Conservation (phyloP, 2,888 invertebrate species). For the Cyclophora albipunctata region DNA sequence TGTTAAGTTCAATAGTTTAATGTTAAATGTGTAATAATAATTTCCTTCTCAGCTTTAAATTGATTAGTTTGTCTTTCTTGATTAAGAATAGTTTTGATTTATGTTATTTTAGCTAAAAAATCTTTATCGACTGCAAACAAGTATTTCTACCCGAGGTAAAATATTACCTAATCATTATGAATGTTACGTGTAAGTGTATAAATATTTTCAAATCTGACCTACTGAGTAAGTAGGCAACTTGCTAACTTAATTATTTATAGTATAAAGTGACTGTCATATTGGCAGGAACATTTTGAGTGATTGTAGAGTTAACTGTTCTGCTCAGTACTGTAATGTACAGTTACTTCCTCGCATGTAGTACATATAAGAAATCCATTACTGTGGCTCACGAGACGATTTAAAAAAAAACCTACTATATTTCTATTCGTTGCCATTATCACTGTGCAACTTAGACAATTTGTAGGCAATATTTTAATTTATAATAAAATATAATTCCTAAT, state of each 20-base stretch:
- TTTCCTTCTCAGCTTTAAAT: not conserved
- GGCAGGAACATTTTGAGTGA: constrained; percentile 30
- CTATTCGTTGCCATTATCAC: constrained; percentile 27
- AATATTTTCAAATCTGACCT: not conserved
- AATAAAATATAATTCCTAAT: constrained; percentile 37
- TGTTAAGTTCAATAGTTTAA: constrained; percentile 1
- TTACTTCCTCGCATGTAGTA: constrained; percentile 56
- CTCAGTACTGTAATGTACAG: constrained; percentile 36
- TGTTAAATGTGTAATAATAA: too few species aligned
- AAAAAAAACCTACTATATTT: constrained; percentile 14
- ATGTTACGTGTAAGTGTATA: not conserved
- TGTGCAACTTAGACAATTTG: constrained; percentile 46
- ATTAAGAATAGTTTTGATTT: too few species aligned
- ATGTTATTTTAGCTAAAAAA: too few species aligned
- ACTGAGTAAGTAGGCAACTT: not conserved
- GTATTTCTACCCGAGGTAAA: too few species aligned
- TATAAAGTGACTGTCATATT: constrained; percentile 2
- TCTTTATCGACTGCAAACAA: too few species aligned
- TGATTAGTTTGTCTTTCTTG: constrained; percentile 20
- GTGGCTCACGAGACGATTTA: constrained; percentile 32
- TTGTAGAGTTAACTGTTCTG: constrained; percentile 58
- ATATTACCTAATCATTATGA: constrained; percentile 8
- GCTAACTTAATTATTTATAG: not conserved
- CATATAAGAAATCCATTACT: constrained; percentile 22
- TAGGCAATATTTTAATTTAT: constrained; percentile 48